These are phyloP conservation scores for Osmoderma eremita DNA, from an alignment of 2,888 invertebrate genomes.

Conservation along the genomic window DNA sequence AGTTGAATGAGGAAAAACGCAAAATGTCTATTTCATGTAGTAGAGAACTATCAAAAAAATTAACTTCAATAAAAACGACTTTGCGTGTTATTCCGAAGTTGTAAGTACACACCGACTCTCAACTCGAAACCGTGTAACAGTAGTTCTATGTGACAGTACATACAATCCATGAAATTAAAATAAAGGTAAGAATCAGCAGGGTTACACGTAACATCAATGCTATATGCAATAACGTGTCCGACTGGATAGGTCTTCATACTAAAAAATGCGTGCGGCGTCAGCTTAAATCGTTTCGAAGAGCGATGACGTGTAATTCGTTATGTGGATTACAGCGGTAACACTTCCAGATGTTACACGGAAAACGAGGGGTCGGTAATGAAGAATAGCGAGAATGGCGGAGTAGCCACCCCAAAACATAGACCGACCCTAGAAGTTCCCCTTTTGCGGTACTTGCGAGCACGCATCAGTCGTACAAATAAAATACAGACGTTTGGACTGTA, in stretches of 20 bases:
- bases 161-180: too few species aligned
- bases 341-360: constrained; percentile 29
- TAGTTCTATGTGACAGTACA: too few species aligned
- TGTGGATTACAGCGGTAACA: constrained; percentile 26
- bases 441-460: constrained; percentile 10
- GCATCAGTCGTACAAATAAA: constrained; percentile 10
- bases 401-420: constrained; percentile 26
- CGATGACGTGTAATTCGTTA: constrained; percentile 40
- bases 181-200: too few species aligned
- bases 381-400: background rate
- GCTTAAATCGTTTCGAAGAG: background rate
- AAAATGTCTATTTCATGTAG: too few species aligned
- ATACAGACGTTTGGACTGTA: constrained; percentile 2
- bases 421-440: constrained; percentile 4
- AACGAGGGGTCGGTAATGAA: constrained; percentile 15
- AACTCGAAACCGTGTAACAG: too few species aligned
- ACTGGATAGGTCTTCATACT: background rate
- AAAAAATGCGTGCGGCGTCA: constrained; percentile 7
- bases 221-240: background rate
- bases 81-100: too few species aligned
- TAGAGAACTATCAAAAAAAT: too few species aligned
- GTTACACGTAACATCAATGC: background rate
- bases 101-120: too few species aligned
- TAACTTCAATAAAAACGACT: too few species aligned
- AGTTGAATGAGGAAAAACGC: too few species aligned